These are phyloP conservation scores for Lasioglossum oenotherae DNA, from an alignment of 2,888 invertebrate genomes.

Conservation along the genomic window DNA sequence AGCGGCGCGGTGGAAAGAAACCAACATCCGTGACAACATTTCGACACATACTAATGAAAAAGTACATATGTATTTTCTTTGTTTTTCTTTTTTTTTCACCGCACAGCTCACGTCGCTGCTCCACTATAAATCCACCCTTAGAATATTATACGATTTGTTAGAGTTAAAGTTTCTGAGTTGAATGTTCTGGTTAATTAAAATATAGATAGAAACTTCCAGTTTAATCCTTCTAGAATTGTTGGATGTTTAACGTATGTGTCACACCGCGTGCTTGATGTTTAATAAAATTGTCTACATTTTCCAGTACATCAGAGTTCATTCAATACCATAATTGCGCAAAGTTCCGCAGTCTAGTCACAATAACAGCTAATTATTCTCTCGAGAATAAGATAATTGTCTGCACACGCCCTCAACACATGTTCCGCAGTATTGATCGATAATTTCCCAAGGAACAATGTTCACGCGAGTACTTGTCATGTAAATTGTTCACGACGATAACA, in stretches of 20 bases:
- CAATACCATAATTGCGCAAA: background rate
- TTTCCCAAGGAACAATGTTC: background rate
- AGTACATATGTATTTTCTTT: no score
- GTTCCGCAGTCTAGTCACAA: background rate
- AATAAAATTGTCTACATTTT: background rate
- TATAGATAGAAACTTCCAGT: background rate
- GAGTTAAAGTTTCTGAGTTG: background rate
- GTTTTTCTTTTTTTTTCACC: no score
- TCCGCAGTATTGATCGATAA: background rate
- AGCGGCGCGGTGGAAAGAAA: no score
- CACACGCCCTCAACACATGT: background rate
- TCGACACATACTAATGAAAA: no score
- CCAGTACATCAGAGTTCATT: background rate
- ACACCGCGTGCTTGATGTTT: no score
- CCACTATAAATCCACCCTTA: no score
- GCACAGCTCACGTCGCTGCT: no score
- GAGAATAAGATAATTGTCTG: background rate
- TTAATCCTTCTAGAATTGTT: background rate
- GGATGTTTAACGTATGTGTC: background rate
- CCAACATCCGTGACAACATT: no score
- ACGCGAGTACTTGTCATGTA: conserved; percentile 1
- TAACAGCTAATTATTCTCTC: background rate
- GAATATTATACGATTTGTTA: background rate
- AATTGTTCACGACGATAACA: background rate
- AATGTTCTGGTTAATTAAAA: background rate